A percentile compares a stretch with the other conserved stretches of the same genome.
Conservation (phyloP, 2,113 vertebrate genomes). For the Aspiorhynchus laticeps region DNA sequence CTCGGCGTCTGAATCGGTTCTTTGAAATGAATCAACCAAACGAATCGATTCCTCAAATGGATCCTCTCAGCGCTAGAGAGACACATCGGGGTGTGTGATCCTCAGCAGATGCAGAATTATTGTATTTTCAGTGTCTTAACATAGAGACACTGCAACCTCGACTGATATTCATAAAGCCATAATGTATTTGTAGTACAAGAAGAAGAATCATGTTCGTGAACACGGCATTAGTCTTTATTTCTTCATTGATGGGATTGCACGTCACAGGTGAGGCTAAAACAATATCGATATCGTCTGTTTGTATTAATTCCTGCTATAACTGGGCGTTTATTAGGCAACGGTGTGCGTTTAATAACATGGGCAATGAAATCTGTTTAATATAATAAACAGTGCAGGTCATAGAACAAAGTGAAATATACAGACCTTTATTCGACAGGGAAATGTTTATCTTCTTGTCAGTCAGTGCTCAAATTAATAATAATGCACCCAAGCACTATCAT, state of each 20-base stretch:
- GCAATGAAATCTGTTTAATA: neutral
- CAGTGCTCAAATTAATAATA: neutral
- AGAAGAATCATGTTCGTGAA: neutral
- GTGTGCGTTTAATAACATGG: neutral
- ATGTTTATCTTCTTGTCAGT: neutral
- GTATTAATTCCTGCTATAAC: neutral
- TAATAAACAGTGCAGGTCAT: neutral
- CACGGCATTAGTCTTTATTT: slow-evolving; percentile 19
- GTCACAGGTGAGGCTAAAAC: slow-evolving; percentile 42
- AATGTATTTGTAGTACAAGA: neutral
- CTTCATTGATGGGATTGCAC: slow-evolving; percentile 4
- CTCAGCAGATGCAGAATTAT: neutral
- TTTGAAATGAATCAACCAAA: neutral
- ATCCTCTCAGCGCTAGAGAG: neutral
- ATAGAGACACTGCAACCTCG: neutral
- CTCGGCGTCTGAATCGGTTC: neutral
- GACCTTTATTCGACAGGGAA: neutral
- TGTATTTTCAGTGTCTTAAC: neutral
- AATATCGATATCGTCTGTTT: neutral
- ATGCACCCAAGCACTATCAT: neutral
- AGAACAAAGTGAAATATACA: neutral
- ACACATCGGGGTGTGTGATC: slow-evolving; percentile 18
- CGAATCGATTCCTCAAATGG: neutral
- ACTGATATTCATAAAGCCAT: neutral
- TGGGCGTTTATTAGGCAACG: neutral